Evolutionary conservation across 1,140 invertebrate species (phyloP).

Genomic region (Lepidurus arcticus): DNA sequence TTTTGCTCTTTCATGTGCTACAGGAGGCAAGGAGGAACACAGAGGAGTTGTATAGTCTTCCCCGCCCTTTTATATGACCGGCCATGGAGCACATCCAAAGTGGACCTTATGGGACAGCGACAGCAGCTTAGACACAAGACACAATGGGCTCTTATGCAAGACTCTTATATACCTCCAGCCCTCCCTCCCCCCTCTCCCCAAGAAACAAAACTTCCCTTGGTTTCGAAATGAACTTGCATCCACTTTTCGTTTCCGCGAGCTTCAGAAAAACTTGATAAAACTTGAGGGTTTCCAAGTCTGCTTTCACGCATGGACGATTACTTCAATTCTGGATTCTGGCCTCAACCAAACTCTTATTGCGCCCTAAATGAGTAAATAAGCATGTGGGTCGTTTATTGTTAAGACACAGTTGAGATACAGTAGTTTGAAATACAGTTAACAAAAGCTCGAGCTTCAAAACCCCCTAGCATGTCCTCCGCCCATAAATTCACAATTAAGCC

Average conservation of each 20-base stretch:
- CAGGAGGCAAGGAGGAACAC: conserved; percentile 8
- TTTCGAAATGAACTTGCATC: not conserved
- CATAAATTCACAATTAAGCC: no score
- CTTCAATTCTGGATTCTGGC: not conserved
- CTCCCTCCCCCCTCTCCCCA: not conserved
- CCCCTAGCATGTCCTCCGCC: no score
- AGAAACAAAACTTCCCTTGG: not conserved
- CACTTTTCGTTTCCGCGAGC: not conserved
- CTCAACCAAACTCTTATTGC: no score
- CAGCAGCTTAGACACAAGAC: conserved; percentile 21
- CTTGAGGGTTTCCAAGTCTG: not conserved
- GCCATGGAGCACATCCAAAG: conserved; percentile 6
- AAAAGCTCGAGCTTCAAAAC: no score
- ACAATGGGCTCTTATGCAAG: conserved; percentile 17
- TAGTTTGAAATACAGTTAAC: no score
- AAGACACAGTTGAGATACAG: no score
- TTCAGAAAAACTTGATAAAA: not conserved
- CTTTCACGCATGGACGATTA: not conserved
- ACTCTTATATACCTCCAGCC: not conserved
- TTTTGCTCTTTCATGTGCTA: conserved; percentile 17
- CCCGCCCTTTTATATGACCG: conserved; percentile 18
- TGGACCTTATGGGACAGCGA: conserved; percentile 20
- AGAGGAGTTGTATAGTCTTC: not conserved
- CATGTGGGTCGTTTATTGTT: no score
- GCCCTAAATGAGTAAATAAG: no score